phyloP scores from a whole-genome alignment of 2,888 invertebrate genomes.

The Orgyia antiqua region DNA sequence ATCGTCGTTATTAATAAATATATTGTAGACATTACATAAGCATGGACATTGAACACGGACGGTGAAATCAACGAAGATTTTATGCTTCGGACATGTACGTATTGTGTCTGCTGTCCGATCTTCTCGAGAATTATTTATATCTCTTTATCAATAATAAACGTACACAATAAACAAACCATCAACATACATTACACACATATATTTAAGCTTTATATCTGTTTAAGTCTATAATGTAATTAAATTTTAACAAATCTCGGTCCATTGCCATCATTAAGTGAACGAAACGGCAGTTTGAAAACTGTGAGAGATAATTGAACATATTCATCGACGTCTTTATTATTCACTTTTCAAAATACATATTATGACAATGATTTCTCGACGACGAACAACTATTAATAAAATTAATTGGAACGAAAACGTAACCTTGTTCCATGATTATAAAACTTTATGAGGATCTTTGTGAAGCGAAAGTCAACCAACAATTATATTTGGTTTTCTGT shows the following conservation, averaged over 20 bases:
- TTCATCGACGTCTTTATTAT: constrained; percentile 35
- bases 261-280: constrained; percentile 32
- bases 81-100: no score
- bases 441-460: constrained; percentile 28
- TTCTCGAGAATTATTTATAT: no score
- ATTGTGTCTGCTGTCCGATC: no score
- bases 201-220: constrained; percentile 41
- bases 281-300: constrained; percentile 43
- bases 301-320: constrained; percentile 30
- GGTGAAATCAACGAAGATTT: constrained; percentile 35
- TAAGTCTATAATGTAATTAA: constrained; percentile 35
- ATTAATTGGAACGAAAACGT: constrained; percentile 30
- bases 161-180: constrained; percentile 43
- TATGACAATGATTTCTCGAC: constrained; percentile 23
- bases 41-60: constrained; percentile 24
- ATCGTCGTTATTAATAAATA: constrained; percentile 38
- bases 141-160: constrained; percentile 48
- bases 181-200: constrained; percentile 34
- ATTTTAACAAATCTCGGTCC: constrained; percentile 47
- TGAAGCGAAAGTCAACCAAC: constrained; percentile 20
- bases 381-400: constrained; percentile 32
- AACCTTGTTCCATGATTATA: constrained; percentile 22
- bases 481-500: constrained; percentile 24
- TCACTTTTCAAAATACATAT: constrained; percentile 13
- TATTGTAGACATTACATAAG: constrained; percentile 46